Conservation (phyloP, 2,888 invertebrate genomes). For the Drosophila mimetica region DNA sequence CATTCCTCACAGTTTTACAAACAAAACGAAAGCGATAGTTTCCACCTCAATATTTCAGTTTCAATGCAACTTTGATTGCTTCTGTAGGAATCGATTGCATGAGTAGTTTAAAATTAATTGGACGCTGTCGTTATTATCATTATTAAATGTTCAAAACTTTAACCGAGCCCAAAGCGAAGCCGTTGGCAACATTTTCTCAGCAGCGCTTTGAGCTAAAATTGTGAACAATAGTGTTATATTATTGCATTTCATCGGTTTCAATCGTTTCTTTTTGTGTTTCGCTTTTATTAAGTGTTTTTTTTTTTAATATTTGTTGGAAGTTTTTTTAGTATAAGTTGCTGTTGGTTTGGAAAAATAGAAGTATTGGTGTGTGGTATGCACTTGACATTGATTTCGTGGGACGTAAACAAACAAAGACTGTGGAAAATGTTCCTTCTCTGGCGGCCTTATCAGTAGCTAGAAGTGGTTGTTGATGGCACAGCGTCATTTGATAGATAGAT, state of each 20-base stretch:
- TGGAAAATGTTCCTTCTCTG: slow-evolving; percentile 38
- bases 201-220: slow-evolving; percentile 19
- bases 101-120: slow-evolving; percentile 60
- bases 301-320: slow-evolving; percentile 65
- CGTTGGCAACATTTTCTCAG: slow-evolving; percentile 9
- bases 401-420: slow-evolving; percentile 56
- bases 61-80: slow-evolving; percentile 53
- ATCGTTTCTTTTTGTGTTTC: slow-evolving; percentile 12
- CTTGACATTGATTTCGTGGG: slow-evolving; percentile 67
- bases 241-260: slow-evolving; percentile 21
- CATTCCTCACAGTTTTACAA: slow-evolving; percentile 77
- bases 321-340: slow-evolving; percentile 52
- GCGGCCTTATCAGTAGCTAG: slow-evolving; percentile 46
- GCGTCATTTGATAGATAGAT: slow-evolving; percentile 70
- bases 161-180: slow-evolving; percentile 22
- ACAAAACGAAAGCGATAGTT: slow-evolving; percentile 48
- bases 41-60: slow-evolving; percentile 33
- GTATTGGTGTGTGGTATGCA: slow-evolving; percentile 60
- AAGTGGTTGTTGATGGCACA: slow-evolving; percentile 71
- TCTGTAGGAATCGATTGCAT: slow-evolving; percentile 65
- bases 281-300: slow-evolving; percentile 22
- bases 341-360: slow-evolving; percentile 71
- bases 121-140: slow-evolving; percentile 42
- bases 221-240: slow-evolving; percentile 27
- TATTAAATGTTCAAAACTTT: slow-evolving; percentile 26